These are phyloP conservation scores for Rhinogobius similis DNA, from an alignment of 2,113 vertebrate species.

Conservation along the genomic window DNA sequence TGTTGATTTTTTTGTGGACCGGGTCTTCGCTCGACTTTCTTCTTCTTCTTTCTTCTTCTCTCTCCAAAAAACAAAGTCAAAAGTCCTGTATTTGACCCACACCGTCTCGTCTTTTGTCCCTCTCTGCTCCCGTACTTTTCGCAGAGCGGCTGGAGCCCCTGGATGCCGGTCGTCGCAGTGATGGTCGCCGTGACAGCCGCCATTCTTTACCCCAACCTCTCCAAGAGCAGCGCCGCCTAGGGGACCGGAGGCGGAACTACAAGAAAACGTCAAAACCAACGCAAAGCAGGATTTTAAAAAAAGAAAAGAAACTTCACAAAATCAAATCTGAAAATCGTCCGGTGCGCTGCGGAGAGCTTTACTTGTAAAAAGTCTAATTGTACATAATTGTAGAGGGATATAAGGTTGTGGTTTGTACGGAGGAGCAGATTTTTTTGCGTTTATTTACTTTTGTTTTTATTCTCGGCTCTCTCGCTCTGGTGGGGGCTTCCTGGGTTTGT, in stretches of 20 bases:
- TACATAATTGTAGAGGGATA: slow-evolving; percentile 95
- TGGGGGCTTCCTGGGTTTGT: slow-evolving; percentile 51
- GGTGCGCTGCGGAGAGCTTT: slow-evolving; percentile 67
- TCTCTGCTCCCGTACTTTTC: background rate
- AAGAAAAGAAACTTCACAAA: background rate
- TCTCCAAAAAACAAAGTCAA: background rate
- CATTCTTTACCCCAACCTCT: slow-evolving; percentile 93
- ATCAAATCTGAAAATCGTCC: slow-evolving; percentile 5
- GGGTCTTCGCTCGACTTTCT: background rate
- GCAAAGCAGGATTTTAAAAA: background rate
- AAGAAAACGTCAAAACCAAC: background rate
- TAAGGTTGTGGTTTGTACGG: slow-evolving; percentile 90
- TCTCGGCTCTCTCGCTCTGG: slow-evolving; percentile 45
- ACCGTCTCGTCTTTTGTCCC: too few species aligned
- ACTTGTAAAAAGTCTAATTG: slow-evolving; percentile 96
- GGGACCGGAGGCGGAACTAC: slow-evolving; percentile 21
- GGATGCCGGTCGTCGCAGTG: slow-evolving; percentile 97
- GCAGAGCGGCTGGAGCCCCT: slow-evolving; percentile 94
- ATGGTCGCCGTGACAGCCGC: slow-evolving; percentile 94
- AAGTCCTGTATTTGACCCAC: slow-evolving; percentile 1
- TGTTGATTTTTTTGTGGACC: slow-evolving; percentile 2
- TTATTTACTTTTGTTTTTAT: slow-evolving; percentile 73
- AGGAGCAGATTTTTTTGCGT: slow-evolving; percentile 80
- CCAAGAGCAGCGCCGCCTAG: slow-evolving; percentile 86
- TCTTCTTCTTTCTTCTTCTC: background rate